phyloP scores from a whole-genome alignment of 2,113 vertebrate species.

The Pelecanus crispus region DNA sequence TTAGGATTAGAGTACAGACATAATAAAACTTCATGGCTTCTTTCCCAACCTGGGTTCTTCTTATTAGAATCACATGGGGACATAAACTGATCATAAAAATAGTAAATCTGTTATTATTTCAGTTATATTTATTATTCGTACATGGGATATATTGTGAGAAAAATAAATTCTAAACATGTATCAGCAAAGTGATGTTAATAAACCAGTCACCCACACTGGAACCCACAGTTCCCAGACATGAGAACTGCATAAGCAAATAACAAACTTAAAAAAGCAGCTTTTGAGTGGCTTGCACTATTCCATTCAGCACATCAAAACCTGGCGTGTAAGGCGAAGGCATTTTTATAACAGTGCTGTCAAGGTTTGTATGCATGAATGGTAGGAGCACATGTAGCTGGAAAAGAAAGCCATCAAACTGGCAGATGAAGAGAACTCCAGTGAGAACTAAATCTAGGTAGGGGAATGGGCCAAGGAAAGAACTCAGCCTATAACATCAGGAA shows the following conservation, averaged over 20 bases:
- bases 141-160: neutral
- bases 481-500: neutral
- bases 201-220: neutral
- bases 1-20: slow-evolving; percentile 33
- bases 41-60: slow-evolving; percentile 17
- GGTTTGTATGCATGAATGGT: neutral
- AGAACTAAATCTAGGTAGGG: neutral
- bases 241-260: neutral
- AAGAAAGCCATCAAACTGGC: neutral
- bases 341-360: neutral
- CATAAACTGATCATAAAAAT: slow-evolving; percentile 9
- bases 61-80: slow-evolving; percentile 22
- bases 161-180: neutral
- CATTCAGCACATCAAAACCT: neutral
- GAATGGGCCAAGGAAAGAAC: neutral
- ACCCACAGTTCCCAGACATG: neutral
- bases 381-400: neutral
- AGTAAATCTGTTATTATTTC: slow-evolving; percentile 26
- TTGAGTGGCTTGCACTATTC: neutral
- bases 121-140: neutral
- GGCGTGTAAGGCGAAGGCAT: neutral
- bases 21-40: slow-evolving; percentile 8
- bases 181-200: neutral
- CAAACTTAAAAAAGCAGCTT: neutral
- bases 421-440: neutral